Evolutionary conservation across 92 coral and sea anemone genomes (phyloP).

Genomic region (Metridium senile): DNA sequence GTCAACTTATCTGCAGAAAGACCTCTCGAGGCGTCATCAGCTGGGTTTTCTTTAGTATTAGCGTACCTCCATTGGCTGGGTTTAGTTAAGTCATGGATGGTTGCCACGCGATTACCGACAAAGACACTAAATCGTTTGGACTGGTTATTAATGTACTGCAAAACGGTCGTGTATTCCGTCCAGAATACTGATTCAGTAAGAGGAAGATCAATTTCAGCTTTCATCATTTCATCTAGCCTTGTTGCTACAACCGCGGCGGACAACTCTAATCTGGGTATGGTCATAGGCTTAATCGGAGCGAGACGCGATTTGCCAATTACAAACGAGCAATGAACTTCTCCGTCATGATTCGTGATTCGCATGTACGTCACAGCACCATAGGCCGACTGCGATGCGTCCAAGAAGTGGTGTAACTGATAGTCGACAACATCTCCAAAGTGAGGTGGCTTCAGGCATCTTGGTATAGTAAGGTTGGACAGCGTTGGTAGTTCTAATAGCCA

Average conservation of each 20-base stretch:
- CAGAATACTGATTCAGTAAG: background rate
- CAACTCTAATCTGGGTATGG: background rate
- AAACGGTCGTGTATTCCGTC: constrained; percentile 18
- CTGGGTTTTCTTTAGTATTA: constrained; percentile 7
- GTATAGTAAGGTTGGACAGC: constrained; percentile 1
- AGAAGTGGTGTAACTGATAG: constrained; percentile 8
- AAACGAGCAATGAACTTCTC: constrained; percentile 7
- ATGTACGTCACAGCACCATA: constrained; percentile 15
- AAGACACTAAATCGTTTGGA: constrained; percentile 3
- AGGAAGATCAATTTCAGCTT: background rate
- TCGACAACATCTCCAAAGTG: background rate
- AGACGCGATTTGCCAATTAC: constrained; percentile 13
- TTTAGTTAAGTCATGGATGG: background rate
- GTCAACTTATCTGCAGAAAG: constrained; percentile 7
- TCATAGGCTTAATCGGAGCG: constrained; percentile 13
- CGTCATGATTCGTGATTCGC: background rate
- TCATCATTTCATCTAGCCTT: background rate
- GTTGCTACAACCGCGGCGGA: background rate
- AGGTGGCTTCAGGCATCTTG: background rate
- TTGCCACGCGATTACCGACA: constrained; percentile 9
- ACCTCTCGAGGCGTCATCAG: constrained; percentile 4
- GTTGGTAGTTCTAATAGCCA: constrained; percentile 8
- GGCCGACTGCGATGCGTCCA: constrained; percentile 1
- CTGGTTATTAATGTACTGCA: constrained; percentile 9
- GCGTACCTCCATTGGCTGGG: constrained; percentile 18